phyloP scores from a whole-genome alignment of 2,113 vertebrate genomes.

The Saguinus imperator region DNA sequence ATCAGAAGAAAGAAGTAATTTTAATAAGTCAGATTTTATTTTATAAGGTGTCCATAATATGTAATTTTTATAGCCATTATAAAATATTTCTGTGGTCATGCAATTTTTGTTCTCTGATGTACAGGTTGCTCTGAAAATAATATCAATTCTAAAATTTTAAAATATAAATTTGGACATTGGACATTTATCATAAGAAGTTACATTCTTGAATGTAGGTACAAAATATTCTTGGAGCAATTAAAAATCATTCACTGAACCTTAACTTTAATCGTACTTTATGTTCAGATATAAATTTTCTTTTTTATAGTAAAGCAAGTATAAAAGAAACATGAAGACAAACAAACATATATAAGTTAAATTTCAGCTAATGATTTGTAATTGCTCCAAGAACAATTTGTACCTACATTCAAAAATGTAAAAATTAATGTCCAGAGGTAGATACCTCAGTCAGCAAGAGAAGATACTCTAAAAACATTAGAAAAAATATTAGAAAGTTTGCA shows the following conservation, averaged over 20 bases:
- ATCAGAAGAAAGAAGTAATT: constrained; percentile 11
- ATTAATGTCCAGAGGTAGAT: not conserved
- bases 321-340: constrained; percentile 19
- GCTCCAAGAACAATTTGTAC: not conserved
- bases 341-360: not conserved
- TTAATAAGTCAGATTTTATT: constrained; percentile 16
- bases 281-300: not conserved
- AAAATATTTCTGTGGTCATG: constrained; percentile 15
- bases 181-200: not conserved
- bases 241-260: constrained; percentile 22
- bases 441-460: not conserved
- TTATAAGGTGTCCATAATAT: not conserved
- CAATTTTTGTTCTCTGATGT: not conserved
- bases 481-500: not conserved
- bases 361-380: constrained; percentile 30
- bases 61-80: constrained; percentile 17
- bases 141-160: constrained; percentile 21
- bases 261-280: not conserved
- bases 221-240: constrained; percentile 1
- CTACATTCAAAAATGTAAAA: not conserved
- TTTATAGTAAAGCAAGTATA: not conserved
- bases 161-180: constrained; percentile 43
- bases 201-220: not conserved
- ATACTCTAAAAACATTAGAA: not conserved
- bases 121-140: not conserved